Percentiles rank a stretch among this genome's conserved stretches.
phyloP scores from a whole-genome alignment of 2,797 vertebrate genomes.

The Aldrovandia affinis region DNA sequence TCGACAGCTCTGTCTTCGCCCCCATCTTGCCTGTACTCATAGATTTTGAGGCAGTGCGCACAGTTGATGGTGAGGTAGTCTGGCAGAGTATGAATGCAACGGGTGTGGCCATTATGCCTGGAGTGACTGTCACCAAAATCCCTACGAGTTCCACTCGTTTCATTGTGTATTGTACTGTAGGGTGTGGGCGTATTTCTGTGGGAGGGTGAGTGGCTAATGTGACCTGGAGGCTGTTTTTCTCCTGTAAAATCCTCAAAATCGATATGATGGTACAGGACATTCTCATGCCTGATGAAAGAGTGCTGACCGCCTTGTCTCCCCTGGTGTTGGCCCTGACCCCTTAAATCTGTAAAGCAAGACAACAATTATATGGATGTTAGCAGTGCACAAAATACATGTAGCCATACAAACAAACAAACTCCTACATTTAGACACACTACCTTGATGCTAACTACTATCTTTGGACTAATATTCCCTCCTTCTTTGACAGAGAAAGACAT shows the following conservation, averaged over 20 bases:
- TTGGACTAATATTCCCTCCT: not conserved
- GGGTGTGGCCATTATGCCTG: conserved; percentile 32
- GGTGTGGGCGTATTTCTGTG: conserved; percentile 33
- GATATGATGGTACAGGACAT: conserved; percentile 11
- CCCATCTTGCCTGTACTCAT: conserved; percentile 44
- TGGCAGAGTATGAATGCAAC: conserved; percentile 28
- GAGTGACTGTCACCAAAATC: conserved; percentile 19
- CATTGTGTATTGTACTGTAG: not conserved
- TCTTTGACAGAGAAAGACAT: not conserved
- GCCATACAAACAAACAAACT: not conserved
- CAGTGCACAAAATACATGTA: not conserved
- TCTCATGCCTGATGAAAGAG: conserved; percentile 6
- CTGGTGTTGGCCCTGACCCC: conserved; percentile 34
- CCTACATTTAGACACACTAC: not conserved
- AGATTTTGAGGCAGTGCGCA: conserved; percentile 58
- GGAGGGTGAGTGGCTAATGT: conserved; percentile 32
- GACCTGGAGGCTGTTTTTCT: conserved; percentile 36
- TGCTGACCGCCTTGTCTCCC: conserved; percentile 28
- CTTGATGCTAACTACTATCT: not conserved
- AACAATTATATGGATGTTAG: not conserved
- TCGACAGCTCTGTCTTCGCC: conserved; percentile 39
- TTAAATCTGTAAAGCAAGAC: conserved; percentile 28
- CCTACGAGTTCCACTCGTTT: conserved; percentile 18
- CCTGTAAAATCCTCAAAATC: conserved; percentile 25
- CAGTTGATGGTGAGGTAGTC: conserved; percentile 51